These are phyloP conservation scores for Tethya wilhelma DNA, from an alignment of 37 sponge, comb jelly and placozoan genomes.

Conservation along the genomic window DNA sequence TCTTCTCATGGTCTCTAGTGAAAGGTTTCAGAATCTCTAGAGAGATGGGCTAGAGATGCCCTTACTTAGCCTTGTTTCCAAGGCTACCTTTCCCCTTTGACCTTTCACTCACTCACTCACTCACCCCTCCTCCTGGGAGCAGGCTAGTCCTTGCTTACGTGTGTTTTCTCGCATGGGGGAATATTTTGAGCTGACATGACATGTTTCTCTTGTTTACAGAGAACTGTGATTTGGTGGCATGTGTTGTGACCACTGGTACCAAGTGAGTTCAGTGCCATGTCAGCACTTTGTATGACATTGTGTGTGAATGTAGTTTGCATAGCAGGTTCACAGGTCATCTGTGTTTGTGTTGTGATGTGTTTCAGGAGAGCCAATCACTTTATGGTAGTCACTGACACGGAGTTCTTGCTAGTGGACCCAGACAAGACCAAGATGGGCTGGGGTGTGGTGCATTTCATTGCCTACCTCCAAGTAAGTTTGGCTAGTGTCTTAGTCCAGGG, in stretches of 20 bases:
- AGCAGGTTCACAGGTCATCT: neutral
- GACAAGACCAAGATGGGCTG: conserved; percentile 78
- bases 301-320: conserved; percentile 33
- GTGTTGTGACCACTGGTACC: conserved; percentile 68
- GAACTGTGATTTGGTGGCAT: conserved; percentile 78
- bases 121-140: too few relatives aligned
- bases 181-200: neutral
- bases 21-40: too few relatives aligned
- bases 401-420: conserved; percentile 90
- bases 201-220: conserved; percentile 26
- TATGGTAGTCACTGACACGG: conserved; percentile 80
- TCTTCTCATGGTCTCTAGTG: too few relatives aligned
- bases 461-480: conserved; percentile 74
- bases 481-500: neutral
- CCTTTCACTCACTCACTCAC: too few relatives aligned
- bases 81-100: too few relatives aligned
- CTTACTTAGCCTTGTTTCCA: too few relatives aligned
- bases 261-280: conserved; percentile 58
- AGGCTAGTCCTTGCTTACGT: too few relatives aligned
- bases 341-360: neutral
- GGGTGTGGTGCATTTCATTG: conserved; percentile 88
- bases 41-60: too few relatives aligned
- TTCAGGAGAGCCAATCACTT: conserved; percentile 63
- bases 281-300: conserved; percentile 44
- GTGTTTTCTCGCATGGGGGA: too few relatives aligned